Evolutionary conservation across 1,140 invertebrate genomes (phyloP), one percentile per base, ranked within the genome.

Genomic region (Atopsyche davidsoni): DNA sequence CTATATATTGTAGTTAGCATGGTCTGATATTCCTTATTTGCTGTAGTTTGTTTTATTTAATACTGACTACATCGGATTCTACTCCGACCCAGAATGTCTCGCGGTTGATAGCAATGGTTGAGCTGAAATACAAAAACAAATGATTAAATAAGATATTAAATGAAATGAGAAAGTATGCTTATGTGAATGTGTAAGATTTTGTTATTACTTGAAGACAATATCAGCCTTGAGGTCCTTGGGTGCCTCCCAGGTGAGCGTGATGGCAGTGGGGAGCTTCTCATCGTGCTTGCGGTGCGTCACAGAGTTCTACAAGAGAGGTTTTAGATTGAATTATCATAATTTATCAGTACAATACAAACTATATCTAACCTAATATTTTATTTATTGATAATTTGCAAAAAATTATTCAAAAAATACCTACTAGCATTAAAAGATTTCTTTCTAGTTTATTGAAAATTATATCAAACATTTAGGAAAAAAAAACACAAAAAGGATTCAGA

Each of bases 21-120:
- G n/a, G n/a, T n/a, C n/a, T n/a, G n/a, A n/a, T n/a, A n/a, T n/a
- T n/a, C n/a, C n/a, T n/a, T n/a, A n/a, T n/a, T n/a, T n/a, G n/a
- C n/a, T n/a, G n/a, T n/a, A n/a, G n/a, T n/a, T n/a, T n/a, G 3
- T 14, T 42, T 51, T 58, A 58, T 34, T 51, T 28, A 28, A 58
- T 48, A 17, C 51, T 58, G 13, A 55, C 45, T 19, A 31, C 63
- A 3, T 65, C 63, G 2, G 70, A 73, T 59, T 69, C 63, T 3
- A 68, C 61, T 21, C 68, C 72, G 1, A 73, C 67, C 72, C 72
- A 74, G 59, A 74, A 74, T 0, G 66, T 65, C 2, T 66, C 68
- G 0, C 69, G 68, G 47, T 69, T 72, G 31, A 60, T 49, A 17
- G 65, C 70, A 56, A 74, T 66, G 23, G 72, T 74, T 11, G 68